Evolutionary conservation across 1,140 invertebrate species (phyloP), one percentile per base, ranked within the genome.

Genomic region (Drepana arcuata): DNA sequence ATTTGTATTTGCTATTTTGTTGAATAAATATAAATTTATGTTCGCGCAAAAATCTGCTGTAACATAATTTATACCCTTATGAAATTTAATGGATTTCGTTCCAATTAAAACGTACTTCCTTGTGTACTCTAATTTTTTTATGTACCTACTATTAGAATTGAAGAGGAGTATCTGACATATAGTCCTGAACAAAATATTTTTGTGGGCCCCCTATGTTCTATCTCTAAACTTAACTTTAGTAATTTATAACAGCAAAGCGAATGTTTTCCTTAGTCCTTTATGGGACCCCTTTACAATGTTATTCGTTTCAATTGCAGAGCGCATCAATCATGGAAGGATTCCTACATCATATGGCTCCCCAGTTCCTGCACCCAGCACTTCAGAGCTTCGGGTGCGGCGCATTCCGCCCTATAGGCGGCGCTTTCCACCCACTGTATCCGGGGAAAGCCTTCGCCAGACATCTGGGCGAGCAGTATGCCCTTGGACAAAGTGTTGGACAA

Each of bases 301-400:
- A n/a, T n/a, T n/a, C n/a, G n/a, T n/a, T n/a, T n/a, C n/a, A n/a
- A n/a, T n/a, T n/a, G n/a, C n/a, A n/a, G 44, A 56, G 39, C 43
- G 23, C 29, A 6, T 27, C 40, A 25, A 59, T 39, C 34, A 84
- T 84, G 82, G 82, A 83, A 49, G 82, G 82, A 5, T 84, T 84
- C 51, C 68, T 84, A 18, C 82, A 84, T 32, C 82, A 84, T 37
- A 83, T 84, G 69, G 82, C 80, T 18, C 82, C 82, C 15, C 82
- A 84, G 49, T 84, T 84, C 42, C 62, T 84, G 44, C 82, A 84
- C 42, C 82, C 82, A 7, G 82, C 82, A 6, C 53, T 84, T 37
- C 82, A 84, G 51, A 75, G 77, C 44, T 84, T 84, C 45, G 82
- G 82, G 1, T 84, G 82, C 35, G 82, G 82, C 2, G 82, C 82